Conservation (phyloP, 2,113 vertebrate species). For the Seriola aureovittata region DNA sequence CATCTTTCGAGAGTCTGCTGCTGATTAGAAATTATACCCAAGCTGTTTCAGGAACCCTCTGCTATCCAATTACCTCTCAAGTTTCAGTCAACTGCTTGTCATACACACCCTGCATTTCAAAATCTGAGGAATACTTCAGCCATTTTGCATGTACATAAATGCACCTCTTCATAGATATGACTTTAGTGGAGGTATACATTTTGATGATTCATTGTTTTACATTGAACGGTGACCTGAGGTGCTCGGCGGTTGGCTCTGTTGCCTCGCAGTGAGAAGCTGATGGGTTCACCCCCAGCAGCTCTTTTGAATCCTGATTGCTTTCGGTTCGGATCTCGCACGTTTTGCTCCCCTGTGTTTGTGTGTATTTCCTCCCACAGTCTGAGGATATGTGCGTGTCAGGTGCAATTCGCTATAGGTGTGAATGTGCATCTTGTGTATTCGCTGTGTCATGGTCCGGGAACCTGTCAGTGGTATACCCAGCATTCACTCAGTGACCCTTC, state of each 20-base stretch:
- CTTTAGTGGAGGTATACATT: conserved; percentile 8
- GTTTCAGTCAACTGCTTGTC: conserved; percentile 59
- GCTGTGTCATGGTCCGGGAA: neutral
- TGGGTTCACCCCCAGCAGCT: conserved; percentile 3
- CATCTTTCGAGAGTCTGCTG: conserved; percentile 50
- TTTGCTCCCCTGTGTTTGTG: neutral
- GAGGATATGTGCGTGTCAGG: neutral
- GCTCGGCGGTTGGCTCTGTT: neutral
- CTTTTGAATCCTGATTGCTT: conserved; percentile 13
- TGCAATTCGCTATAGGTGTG: conserved; percentile 8
- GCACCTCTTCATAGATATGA: conserved; percentile 38
- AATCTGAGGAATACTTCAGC: conserved; percentile 55
- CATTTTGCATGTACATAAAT: conserved; percentile 55
- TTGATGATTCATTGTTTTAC: conserved; percentile 38
- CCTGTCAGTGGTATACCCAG: neutral
- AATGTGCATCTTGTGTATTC: neutral
- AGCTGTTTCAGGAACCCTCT: conserved; percentile 53
- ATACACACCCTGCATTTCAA: conserved; percentile 41
- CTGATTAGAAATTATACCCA: conserved; percentile 71
- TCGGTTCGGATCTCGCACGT: neutral
- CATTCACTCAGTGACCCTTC: neutral
- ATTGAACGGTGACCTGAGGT: conserved; percentile 11
- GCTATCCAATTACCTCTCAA: conserved; percentile 65
- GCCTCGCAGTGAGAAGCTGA: conserved; percentile 16
- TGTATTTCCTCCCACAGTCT: neutral